Percentiles rank a stretch among this genome's conserved stretches.
Conservation (phyloP, 2,888 invertebrate species). For the Trissolcus brochymenae region DNA sequence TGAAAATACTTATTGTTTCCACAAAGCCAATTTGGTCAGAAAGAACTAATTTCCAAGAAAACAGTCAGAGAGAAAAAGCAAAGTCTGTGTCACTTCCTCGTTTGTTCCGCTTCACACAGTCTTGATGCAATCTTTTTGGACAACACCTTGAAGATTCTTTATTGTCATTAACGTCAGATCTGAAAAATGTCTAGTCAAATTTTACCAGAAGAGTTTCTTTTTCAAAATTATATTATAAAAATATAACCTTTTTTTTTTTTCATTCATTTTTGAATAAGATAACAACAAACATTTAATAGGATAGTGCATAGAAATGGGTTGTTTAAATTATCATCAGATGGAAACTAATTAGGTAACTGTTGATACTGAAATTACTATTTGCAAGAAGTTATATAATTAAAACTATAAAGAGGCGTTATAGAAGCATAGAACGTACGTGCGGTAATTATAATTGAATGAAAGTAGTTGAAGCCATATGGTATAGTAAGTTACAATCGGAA, state of each 20-base stretch:
- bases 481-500: conserved; percentile 31
- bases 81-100: conserved; percentile 44
- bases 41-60: conserved; percentile 35
- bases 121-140: conserved; percentile 21
- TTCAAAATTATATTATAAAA: too few relatives aligned
- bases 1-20: background rate
- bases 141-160: conserved; percentile 16
- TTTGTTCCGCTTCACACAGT: conserved; percentile 33
- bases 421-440: conserved; percentile 24
- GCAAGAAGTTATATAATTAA: conserved; percentile 24
- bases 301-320: background rate
- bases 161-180: conserved; percentile 9
- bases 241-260: too few relatives aligned
- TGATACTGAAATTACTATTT: conserved; percentile 16
- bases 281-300: too few relatives aligned
- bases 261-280: too few relatives aligned
- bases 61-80: conserved; percentile 7
- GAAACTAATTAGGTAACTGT: conserved; percentile 3
- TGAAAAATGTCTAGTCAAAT: too few relatives aligned
- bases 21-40: conserved; percentile 13
- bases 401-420: conserved; percentile 20
- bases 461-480: conserved; percentile 22
- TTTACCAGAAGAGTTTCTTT: too few relatives aligned
- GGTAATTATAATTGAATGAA: conserved; percentile 39
- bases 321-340: background rate